A percentile compares a stretch with the other conserved stretches of the same genome.
Conservation (phyloP, 2,113 vertebrate genomes). For the Deroptyus accipitrinus region DNA sequence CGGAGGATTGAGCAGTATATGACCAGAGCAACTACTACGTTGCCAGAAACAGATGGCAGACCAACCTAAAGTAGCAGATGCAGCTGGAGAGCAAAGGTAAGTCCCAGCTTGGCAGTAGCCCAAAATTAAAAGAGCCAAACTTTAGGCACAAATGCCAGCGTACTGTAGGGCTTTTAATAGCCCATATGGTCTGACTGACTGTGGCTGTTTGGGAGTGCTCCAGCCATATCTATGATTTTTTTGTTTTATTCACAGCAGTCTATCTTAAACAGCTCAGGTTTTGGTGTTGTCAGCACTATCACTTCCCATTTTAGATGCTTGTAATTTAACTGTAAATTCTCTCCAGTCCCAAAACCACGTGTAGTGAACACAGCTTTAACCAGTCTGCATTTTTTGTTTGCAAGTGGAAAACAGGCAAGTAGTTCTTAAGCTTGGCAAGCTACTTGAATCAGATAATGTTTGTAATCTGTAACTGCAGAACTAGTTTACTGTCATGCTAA, state of each 20-base stretch:
- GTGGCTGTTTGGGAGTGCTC: not conserved
- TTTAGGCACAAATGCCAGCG: accelerated
- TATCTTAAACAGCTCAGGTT: not conserved
- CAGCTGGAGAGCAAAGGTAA: not conserved
- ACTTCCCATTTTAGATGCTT: not conserved
- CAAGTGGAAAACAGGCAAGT: not conserved
- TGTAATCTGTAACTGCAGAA: not conserved
- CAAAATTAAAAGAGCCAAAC: not conserved
- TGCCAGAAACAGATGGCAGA: not conserved
- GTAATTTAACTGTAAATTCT: not conserved
- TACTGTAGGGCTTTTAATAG: not conserved
- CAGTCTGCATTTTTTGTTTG: not conserved
- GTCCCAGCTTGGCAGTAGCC: not conserved
- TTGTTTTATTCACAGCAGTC: not conserved
- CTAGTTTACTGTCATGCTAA: not conserved
- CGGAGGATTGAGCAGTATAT: not conserved
- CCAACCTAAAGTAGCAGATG: not conserved
- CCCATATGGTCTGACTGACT: not conserved
- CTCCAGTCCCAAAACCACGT: not conserved
- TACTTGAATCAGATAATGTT: not conserved
- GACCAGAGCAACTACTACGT: not conserved
- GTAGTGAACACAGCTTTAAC: not conserved
- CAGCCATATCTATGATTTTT: not conserved
- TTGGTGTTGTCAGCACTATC: not conserved
- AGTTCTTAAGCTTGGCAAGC: not conserved